Percentiles rank a stretch among this genome's conserved stretches.
phyloP scores from a whole-genome alignment of 53 echinoderm and acorn worm genomes.

The Mesocentrotus franciscanus region DNA sequence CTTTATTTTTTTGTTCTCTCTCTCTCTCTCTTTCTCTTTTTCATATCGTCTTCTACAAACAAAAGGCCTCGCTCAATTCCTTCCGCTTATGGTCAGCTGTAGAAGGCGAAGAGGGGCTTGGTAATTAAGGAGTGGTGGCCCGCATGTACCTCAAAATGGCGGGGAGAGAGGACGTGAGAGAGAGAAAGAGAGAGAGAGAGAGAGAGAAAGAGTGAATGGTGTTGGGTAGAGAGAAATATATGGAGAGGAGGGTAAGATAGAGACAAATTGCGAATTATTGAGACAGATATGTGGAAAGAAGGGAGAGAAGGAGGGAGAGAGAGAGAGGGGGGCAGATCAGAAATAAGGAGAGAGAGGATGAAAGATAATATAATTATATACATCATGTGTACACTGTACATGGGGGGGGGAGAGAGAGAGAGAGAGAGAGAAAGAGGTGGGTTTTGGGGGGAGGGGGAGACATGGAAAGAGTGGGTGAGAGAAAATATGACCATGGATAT shows the following conservation, averaged over 20 bases:
- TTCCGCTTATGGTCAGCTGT: conserved; percentile 31
- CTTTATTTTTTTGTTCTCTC: neutral
- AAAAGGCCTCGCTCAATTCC: conserved; percentile 6
- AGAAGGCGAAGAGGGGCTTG: neutral
- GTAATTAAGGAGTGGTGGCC: neutral
- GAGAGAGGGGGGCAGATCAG: neutral
- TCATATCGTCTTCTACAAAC: neutral
- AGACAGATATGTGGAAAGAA: neutral
- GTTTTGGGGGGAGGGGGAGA: neutral
- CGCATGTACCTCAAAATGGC: neutral
- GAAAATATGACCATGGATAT: neutral
- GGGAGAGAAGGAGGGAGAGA: neutral
- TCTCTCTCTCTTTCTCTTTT: conserved; percentile 28
- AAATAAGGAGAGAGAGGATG: too few species aligned
- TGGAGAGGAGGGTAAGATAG: too few species aligned
- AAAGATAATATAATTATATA: too few species aligned
- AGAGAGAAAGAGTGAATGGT: neutral
- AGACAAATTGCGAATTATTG: too few species aligned
- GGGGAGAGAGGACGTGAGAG: neutral
- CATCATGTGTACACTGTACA: too few species aligned
- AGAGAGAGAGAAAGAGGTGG: neutral
- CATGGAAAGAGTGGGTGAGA: neutral
- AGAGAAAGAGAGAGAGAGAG: neutral
- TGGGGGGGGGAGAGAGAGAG: neutral
- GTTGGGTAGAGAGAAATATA: too few species aligned